Conservation (phyloP, 2,797 vertebrate genomes). For the Chrysocyon brachyurus region DNA sequence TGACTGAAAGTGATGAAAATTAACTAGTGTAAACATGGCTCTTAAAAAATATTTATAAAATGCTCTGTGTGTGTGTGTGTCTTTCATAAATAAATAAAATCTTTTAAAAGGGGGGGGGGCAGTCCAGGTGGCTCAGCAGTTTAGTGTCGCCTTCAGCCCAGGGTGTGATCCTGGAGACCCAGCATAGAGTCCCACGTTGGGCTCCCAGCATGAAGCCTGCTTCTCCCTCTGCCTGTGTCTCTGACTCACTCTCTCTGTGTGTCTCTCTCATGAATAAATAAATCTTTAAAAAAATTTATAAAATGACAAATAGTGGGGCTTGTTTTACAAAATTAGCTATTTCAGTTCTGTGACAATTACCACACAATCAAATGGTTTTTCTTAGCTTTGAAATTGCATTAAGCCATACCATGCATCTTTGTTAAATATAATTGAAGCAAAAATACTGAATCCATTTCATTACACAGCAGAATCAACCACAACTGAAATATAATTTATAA, state of each 20-base stretch:
- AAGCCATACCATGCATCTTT: neutral
- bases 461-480: neutral
- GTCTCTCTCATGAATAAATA: too few species aligned
- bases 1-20: neutral
- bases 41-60: neutral
- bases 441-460: constrained; percentile 7
- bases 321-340: constrained; percentile 8
- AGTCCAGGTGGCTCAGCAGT: too few species aligned
- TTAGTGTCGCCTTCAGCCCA: too few species aligned
- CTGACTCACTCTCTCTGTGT: too few species aligned
- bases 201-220: too few species aligned
- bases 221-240: too few species aligned
- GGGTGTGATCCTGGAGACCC: too few species aligned
- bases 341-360: neutral
- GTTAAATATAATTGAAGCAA: neutral
- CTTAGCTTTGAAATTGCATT: constrained; percentile 6
- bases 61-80: too few species aligned
- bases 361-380: neutral
- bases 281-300: neutral
- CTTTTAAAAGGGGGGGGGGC: too few species aligned
- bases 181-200: too few species aligned
- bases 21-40: neutral
- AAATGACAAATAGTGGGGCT: neutral
- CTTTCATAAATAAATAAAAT: too few species aligned
- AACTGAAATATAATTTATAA: neutral